Evolutionary conservation across 2,888 invertebrate species (phyloP).

Genomic region (Patella caerulea): DNA sequence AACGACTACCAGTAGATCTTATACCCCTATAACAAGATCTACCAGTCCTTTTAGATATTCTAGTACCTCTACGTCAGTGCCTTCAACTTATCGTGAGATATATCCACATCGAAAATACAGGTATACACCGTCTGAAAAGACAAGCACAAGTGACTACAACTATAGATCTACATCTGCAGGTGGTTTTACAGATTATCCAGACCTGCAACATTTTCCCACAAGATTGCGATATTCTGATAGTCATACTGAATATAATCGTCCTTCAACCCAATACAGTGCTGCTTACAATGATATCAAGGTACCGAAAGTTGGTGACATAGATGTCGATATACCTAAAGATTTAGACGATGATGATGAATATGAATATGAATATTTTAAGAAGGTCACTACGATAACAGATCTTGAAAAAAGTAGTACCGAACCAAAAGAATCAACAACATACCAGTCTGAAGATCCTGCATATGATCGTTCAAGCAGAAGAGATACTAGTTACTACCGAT

Average conservation of each 20-base stretch:
- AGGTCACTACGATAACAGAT: not conserved
- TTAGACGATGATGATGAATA: not conserved
- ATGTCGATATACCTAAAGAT: too few species aligned
- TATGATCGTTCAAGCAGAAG: not conserved
- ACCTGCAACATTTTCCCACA: slow-evolving; percentile 31
- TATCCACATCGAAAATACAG: slow-evolving; percentile 57
- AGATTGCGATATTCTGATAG: slow-evolving; percentile 21
- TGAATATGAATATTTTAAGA: not conserved
- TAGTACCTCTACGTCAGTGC: slow-evolving; percentile 23
- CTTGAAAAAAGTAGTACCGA: not conserved
- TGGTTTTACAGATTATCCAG: slow-evolving; percentile 27
- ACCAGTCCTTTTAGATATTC: slow-evolving; percentile 9
- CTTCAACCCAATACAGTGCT: not conserved
- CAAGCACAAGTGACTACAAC: not conserved
- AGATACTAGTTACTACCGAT: not conserved
- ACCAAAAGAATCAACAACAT: not conserved
- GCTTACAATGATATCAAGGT: not conserved
- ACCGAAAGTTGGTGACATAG: too few species aligned
- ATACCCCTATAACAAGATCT: not conserved
- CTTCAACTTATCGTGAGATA: slow-evolving; percentile 51
- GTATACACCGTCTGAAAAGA: not conserved
- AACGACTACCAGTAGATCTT: not conserved
- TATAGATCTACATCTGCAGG: slow-evolving; percentile 5
- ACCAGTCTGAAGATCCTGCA: not conserved
- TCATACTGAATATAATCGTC: not conserved